A percentile compares a stretch with the other conserved stretches of the same genome.
phyloP scores from a whole-genome alignment of 1,140 invertebrate genomes.

The Plutomurus gul region DNA sequence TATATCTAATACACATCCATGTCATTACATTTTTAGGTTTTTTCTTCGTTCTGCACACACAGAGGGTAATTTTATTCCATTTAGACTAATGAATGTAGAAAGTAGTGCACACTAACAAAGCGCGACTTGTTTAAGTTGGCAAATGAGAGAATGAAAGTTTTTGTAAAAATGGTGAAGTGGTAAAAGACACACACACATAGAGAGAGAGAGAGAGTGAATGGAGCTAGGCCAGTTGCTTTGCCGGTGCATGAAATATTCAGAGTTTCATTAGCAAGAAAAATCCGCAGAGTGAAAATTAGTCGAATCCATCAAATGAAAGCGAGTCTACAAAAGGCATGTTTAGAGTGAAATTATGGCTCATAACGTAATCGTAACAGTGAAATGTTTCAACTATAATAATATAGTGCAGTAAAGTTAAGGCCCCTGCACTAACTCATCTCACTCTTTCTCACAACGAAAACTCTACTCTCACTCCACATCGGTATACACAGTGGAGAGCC shows the following conservation, averaged over 20 bases:
- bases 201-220: not conserved
- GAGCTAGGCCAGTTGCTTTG: not conserved
- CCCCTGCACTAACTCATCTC: too few relatives aligned
- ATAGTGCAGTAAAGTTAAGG: too few relatives aligned
- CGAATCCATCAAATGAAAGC: conserved; percentile 44
- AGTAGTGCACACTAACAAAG: too few relatives aligned
- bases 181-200: too few relatives aligned
- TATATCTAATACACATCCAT: too few relatives aligned
- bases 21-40: too few relatives aligned
- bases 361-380: not conserved
- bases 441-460: too few relatives aligned
- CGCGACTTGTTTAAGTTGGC: not conserved
- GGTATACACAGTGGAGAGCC: too few relatives aligned
- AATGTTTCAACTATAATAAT: too few relatives aligned
- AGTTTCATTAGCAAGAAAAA: conserved; percentile 44
- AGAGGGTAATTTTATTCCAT: not conserved
- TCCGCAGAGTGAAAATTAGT: conserved; percentile 47
- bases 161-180: not conserved
- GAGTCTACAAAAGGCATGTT: not conserved
- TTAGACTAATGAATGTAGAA: not conserved
- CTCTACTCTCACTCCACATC: too few relatives aligned
- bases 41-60: too few relatives aligned
- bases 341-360: too few relatives aligned
- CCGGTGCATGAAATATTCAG: conserved; percentile 45
- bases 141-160: not conserved